phyloP scores from a whole-genome alignment of 2,113 vertebrate genomes.

The Corythornis madagascariensis region DNA sequence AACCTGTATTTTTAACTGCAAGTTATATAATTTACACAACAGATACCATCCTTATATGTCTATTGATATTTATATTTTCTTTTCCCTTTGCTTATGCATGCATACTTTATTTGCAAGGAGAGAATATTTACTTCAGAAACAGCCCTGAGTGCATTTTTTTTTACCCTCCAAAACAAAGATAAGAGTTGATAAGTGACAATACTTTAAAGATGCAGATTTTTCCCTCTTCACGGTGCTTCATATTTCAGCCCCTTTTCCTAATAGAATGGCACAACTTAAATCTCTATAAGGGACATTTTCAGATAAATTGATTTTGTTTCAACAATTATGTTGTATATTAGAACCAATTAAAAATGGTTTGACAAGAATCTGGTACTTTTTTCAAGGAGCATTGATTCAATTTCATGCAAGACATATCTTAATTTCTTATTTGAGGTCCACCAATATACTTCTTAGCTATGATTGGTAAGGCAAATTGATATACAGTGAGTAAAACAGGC shows the following conservation, averaged over 20 bases:
- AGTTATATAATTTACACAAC: neutral
- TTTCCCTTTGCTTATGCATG: rapidly evolving
- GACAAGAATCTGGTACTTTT: neutral
- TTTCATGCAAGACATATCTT: neutral
- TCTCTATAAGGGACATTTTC: neutral
- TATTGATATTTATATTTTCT: neutral
- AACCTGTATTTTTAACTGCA: neutral
- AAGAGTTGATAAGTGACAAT: neutral
- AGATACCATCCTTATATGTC: rapidly evolving
- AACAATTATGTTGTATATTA: neutral
- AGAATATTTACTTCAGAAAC: neutral
- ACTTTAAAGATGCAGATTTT: neutral
- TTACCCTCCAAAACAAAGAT: neutral
- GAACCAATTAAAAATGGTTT: neutral
- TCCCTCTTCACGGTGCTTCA: neutral
- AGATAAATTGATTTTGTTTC: neutral
- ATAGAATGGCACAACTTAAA: neutral
- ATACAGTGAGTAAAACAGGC: neutral
- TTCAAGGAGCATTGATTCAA: neutral
- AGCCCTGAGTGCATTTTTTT: neutral
- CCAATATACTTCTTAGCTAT: neutral
- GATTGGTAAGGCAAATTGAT: neutral
- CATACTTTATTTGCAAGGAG: neutral
- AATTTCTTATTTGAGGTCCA: neutral
- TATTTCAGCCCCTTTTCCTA: neutral